A percentile compares a stretch with the other conserved stretches of the same genome.
phyloP scores from a whole-genome alignment of 2,888 invertebrate species.

The Chorisops tibialis region DNA sequence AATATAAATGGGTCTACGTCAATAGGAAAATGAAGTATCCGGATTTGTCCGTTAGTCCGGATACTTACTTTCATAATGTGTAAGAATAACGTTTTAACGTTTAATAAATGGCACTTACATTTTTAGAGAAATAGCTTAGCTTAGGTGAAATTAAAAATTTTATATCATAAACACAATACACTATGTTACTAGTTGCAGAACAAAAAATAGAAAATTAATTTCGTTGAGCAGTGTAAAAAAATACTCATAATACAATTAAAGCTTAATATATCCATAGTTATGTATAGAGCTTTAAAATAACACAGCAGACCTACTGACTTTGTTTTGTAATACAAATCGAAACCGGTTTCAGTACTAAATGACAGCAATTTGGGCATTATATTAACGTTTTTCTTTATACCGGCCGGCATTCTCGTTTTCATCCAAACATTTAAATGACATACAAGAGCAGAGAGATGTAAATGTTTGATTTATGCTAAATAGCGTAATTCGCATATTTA shows the following conservation, averaged over 20 bases:
- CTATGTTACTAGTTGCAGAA: too few species aligned
- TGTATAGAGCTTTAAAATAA: slow-evolving; percentile 1
- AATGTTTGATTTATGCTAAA: too few species aligned
- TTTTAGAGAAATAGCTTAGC: too few species aligned
- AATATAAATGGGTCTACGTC: too few species aligned
- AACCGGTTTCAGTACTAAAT: neutral
- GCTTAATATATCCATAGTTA: neutral
- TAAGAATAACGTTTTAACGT: too few species aligned
- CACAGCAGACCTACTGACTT: neutral
- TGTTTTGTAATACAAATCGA: neutral
- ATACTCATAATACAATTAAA: neutral
- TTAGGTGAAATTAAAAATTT: too few species aligned
- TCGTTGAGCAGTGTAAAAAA: neutral
- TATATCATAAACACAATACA: too few species aligned
- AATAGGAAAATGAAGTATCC: too few species aligned
- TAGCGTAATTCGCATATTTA: too few species aligned
- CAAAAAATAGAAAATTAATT: slow-evolving; percentile 35
- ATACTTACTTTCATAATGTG: too few species aligned
- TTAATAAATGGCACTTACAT: too few species aligned
- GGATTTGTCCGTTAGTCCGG: too few species aligned
- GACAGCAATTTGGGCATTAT: neutral
- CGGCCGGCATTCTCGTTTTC: slow-evolving; percentile 1
- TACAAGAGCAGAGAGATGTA: neutral
- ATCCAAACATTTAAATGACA: neutral
- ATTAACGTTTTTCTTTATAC: neutral